Evolutionary conservation across 2,888 invertebrate genomes (phyloP).

Genomic region (Vanessa cardui): DNA sequence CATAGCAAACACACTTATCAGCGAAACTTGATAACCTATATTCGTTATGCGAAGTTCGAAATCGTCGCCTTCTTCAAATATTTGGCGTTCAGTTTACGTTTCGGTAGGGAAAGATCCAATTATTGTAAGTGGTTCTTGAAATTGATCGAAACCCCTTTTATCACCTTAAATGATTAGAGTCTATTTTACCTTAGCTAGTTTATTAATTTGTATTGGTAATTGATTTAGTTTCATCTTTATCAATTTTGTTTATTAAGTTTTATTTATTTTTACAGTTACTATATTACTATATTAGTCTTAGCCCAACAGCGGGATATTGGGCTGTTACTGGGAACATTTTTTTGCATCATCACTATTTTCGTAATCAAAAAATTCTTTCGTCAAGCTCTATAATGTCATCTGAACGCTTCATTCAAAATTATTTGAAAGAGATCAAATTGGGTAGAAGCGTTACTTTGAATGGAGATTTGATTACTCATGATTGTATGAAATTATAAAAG

Average conservation of each 20-base stretch:
- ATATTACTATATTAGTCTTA: too few relatives aligned
- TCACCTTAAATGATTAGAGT: neutral
- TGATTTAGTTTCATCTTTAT: neutral
- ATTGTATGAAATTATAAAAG: too few relatives aligned
- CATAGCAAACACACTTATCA: constrained; percentile 39
- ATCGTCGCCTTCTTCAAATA: constrained; percentile 45
- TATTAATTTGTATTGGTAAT: neutral
- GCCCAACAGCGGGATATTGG: too few relatives aligned
- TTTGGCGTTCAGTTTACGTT: constrained; percentile 26
- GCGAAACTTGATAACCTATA: constrained; percentile 44
- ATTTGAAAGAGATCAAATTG: too few relatives aligned
- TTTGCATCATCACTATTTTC: too few relatives aligned
- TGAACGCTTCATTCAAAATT: too few relatives aligned
- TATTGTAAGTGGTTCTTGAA: constrained; percentile 16
- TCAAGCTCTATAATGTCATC: too few relatives aligned
- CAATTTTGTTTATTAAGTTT: neutral
- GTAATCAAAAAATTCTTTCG: too few relatives aligned
- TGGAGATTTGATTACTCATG: too few relatives aligned
- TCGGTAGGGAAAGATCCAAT: constrained; percentile 18
- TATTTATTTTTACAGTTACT: too few relatives aligned
- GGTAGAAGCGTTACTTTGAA: too few relatives aligned
- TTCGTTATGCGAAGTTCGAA: constrained; percentile 40
- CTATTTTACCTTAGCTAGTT: neutral
- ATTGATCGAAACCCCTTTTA: constrained; percentile 7
- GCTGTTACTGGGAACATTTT: too few relatives aligned